Percentiles rank a stretch among this genome's conserved stretches.
Conservation (phyloP, 2,888 invertebrate species). For the Molorchus minor region DNA sequence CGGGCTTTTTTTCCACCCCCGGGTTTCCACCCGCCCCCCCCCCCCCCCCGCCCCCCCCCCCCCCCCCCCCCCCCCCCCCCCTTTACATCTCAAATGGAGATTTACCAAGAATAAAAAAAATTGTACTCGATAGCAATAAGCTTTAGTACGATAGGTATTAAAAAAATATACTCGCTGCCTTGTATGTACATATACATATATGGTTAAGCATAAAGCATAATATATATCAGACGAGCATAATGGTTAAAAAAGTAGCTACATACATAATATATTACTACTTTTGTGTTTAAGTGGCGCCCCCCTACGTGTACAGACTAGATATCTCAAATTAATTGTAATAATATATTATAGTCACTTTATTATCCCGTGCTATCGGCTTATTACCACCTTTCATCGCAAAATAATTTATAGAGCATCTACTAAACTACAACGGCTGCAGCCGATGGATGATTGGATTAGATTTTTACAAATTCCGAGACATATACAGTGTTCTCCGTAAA, state of each 20-base stretch:
- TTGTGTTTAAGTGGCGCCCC: not conserved
- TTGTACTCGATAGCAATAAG: not conserved
- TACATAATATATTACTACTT: not conserved
- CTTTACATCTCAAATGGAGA: no score
- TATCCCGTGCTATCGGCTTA: not conserved
- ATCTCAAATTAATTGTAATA: not conserved
- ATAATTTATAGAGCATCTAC: not conserved
- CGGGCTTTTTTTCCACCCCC: no score
- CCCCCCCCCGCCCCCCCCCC: no score
- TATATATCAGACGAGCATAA: not conserved
- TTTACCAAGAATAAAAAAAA: not conserved
- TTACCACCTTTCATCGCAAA: not conserved
- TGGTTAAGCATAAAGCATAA: not conserved
- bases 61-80: no score
- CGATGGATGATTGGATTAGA: not conserved
- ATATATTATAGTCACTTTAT: not conserved
- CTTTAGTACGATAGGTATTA: not conserved
- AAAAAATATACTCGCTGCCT: not conserved
- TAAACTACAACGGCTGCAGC: not conserved
- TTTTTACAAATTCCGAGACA: not conserved
- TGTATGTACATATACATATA: not conserved
- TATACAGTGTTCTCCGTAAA: not conserved
- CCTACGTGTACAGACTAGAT: not conserved
- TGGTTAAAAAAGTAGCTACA: not conserved
- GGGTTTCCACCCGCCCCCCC: no score